Base-by-base conservation (phyloP, 2,888 invertebrate genomes). In the Mesopsocus fuscifrons region DNA sequence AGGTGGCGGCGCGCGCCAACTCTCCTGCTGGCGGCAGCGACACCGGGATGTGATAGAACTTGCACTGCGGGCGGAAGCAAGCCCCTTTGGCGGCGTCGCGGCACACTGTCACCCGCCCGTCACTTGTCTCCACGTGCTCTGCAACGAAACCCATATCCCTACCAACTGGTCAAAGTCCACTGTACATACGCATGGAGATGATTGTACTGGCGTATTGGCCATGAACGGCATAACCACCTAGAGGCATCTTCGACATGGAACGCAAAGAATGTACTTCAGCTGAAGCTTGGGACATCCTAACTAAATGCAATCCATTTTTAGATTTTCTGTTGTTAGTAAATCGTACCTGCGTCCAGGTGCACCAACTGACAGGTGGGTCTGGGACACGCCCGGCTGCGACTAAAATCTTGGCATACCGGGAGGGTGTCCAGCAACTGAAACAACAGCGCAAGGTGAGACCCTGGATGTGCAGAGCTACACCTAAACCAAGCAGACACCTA, bases 371-470 rank as follows among this genome's bases (percentile, higher is more conserved):
- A 91, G 77, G 87, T 84, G 71, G 82, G 78, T 76, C 89, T 80
- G 72, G 80, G 81, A 76, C 88, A 89, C 71, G 84, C 81, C 73
- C 88, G 87, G 71, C 20, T 21, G 17, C 83, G 82, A 82, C 89
- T 94, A 92, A 91, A 92, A 92, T 89, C 94, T 87, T 87, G 91
- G 92, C 87, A 94, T 82, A 89, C 91, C 87, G 82, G 92, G 88
- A 88, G 91, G 89, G 87, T 94, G 91, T 88, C 92, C 91, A 88
- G 92, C 87, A 91, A 92, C 92, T 94, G 84, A 60, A 83, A 80
- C 62, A 64, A 60, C 59, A 59, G 55, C 55, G 41, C 26, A 17
- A 20, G 9, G 30, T 23, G 22, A 41, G 23, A 13, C 32, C 18
- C 15, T 32, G 16, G 30, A 22, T 20, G 30, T 26, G 30, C n/a